Base-by-base conservation (phyloP, 2,113 vertebrate genomes). In the Rhizomys pruinosus region DNA sequence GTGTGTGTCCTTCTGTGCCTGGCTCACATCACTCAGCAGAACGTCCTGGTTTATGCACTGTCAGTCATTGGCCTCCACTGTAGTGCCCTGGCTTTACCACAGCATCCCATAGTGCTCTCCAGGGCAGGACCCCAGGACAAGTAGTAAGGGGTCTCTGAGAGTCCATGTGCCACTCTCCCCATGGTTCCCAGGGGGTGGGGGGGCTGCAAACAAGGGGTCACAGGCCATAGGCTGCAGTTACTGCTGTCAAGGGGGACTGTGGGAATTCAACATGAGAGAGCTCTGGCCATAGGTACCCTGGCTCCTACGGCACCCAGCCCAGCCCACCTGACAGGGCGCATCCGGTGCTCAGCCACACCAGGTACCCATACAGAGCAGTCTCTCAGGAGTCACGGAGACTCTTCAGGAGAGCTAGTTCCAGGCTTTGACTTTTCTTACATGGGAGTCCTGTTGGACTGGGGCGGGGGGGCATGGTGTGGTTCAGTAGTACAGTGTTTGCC, bases 301-400 rank as follows among this genome's bases (percentile, higher is more conserved):
- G n/a, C n/a, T n/a, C n/a, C n/a, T n/a, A n/a, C n/a, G n/a, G n/a
- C n/a, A n/a, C n/a, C n/a, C n/a, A n/a, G n/a, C n/a, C n/a, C n/a
- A n/a, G n/a, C n/a, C n/a, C n/a, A n/a, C n/a, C n/a, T n/a, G n/a
- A n/a, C n/a, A n/a, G n/a, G n/a, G n/a, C n/a, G n/a, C n/a, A n/a
- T n/a, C n/a, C n/a, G n/a, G n/a, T n/a, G n/a, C n/a, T n/a, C n/a
- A n/a, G n/a, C n/a, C n/a, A n/a, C n/a, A n/a, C n/a, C n/a, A n/a
- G n/a, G n/a, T n/a, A n/a, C n/a, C n/a, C n/a, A n/a, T n/a, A n/a
- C n/a, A n/a, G n/a, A n/a, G n/a, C n/a, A n/a, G n/a, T n/a, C n/a
- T n/a, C n/a, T n/a, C n/a, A n/a, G n/a, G n/a, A 90, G 93, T 93
- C 94, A 97, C 94, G 44, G 87, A 19, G 42, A 5, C 87, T 5